Percentiles rank a stretch among this genome's conserved stretches.
Evolutionary conservation across 2,797 vertebrate genomes (phyloP).

Genomic region (Manis javanica): DNA sequence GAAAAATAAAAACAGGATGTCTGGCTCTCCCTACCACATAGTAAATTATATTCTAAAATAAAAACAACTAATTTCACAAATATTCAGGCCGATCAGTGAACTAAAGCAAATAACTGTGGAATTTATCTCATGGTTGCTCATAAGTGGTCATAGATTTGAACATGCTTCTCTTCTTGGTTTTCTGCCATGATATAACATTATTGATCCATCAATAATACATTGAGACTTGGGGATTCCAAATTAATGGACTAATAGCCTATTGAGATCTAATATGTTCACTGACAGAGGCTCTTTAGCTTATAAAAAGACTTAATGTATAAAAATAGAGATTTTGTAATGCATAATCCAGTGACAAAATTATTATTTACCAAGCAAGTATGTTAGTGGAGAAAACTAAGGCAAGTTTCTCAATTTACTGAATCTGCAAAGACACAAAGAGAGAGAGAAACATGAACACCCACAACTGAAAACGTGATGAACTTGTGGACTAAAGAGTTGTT

Average conservation of each 20-base stretch:
- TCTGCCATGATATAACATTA: background rate
- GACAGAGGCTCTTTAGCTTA: background rate
- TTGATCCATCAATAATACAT: background rate
- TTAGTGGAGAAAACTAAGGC: background rate
- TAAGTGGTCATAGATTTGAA: background rate
- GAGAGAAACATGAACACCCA: background rate
- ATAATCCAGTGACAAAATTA: background rate
- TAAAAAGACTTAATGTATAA: background rate
- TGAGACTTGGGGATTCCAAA: background rate
- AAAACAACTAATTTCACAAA: background rate
- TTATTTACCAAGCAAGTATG: background rate
- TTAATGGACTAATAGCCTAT: background rate
- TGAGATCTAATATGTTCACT: background rate
- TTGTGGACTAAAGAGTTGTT: background rate
- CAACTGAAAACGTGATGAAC: background rate
- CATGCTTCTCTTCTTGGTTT: background rate
- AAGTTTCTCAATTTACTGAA: background rate
- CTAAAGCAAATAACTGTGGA: background rate
- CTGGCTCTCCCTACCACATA: background rate
- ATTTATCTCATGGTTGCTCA: background rate
- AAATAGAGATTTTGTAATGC: background rate
- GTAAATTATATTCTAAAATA: background rate
- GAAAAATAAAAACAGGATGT: background rate
- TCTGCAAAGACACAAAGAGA: background rate
- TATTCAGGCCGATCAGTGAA: background rate